Evolutionary conservation across 2,113 vertebrate species (phyloP), one percentile per base, ranked within the genome.

Genomic region (Halcyon senegalensis): DNA sequence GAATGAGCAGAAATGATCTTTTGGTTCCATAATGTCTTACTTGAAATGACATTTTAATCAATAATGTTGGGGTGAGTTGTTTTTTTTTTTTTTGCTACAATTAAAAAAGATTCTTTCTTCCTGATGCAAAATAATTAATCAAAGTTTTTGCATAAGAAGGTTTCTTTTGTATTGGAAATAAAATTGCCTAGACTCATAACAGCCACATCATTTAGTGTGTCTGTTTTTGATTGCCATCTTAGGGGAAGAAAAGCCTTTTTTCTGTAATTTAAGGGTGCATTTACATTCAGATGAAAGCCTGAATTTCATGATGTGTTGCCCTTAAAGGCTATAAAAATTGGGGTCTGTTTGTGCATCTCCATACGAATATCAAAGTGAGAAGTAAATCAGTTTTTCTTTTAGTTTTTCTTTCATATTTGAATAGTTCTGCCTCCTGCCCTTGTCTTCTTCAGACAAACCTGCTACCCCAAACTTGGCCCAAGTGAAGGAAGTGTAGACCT

Each of bases 1-100:
- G 97, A 97, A 98, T 91, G 74, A 96, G 88, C 81, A 96, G 94
- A 97, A 96, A 92, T 77, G 75, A 95, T 96, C 89, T 97, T 83
- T 51, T 68, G 69, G 76, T 95, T 97, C 96, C 93, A 51, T 95
- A 93, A 97, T 94, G 95, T 97, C 97, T 97, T 95, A 87, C 95
- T 97, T 97, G 82, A 94, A 97, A 93, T 93, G 97, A 84, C 96
- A 91, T 96, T 97, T 91, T 94, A 43, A 67, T 67, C 64, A 67
- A 67, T 67, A 67, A 67, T 44, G 64, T 24, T 51, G 50, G 24
- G 24, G 24, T 25, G 43, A 14, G 14, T 25, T 48, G 8, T 24
- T 12, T 24, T 18, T 97, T 91, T 89, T 95, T 97, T 88, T 92
- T 85, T 94, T 67, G 11, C 90, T 93, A 14, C 94, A 90, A 96